Percentiles rank a stretch among this genome's conserved stretches.
Conservation (phyloP, 2,113 vertebrate genomes). For the Tachycineta bicolor region DNA sequence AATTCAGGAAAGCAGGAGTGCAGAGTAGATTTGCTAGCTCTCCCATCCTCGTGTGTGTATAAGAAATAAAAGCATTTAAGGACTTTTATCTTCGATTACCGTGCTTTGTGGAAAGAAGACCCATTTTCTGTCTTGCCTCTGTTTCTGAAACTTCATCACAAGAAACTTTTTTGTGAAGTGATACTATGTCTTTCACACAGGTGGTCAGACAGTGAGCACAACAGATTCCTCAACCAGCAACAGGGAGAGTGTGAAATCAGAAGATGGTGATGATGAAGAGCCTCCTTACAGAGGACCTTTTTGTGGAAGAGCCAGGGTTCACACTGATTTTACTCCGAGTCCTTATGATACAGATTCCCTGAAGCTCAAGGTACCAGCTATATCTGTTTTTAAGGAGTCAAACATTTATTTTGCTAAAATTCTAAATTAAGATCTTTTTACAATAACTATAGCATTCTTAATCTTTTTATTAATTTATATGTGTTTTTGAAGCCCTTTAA, state of each 20-base stretch:
- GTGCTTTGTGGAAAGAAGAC: not conserved
- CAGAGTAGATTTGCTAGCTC: not conserved
- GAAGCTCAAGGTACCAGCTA: slow-evolving; percentile 89
- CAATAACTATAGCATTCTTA: not conserved
- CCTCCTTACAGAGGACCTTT: slow-evolving; percentile 96
- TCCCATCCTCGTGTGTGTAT: not conserved
- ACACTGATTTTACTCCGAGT: slow-evolving; percentile 98
- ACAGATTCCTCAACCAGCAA: slow-evolving; percentile 98
- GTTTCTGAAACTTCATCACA: not conserved
- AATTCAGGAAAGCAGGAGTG: not conserved
- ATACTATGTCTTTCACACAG: slow-evolving; percentile 52
- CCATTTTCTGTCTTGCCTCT: not conserved
- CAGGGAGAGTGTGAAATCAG: slow-evolving; percentile 96
- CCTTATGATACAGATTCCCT: slow-evolving; percentile 97
- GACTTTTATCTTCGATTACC: not conserved
- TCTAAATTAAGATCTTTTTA: not conserved
- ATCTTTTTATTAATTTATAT: not conserved
- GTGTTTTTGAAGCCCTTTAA: not conserved
- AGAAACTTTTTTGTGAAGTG: not conserved
- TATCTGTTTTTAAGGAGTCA: not conserved
- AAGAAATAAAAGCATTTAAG: not conserved
- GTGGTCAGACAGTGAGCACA: slow-evolving; percentile 97
- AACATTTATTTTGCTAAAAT: not conserved
- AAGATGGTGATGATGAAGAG: slow-evolving; percentile 97
- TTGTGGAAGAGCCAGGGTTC: slow-evolving; percentile 92